Percentiles rank a stretch among this genome's conserved stretches.
Conservation (phyloP, 2,797 vertebrate species). For the Leuciscus waleckii region DNA sequence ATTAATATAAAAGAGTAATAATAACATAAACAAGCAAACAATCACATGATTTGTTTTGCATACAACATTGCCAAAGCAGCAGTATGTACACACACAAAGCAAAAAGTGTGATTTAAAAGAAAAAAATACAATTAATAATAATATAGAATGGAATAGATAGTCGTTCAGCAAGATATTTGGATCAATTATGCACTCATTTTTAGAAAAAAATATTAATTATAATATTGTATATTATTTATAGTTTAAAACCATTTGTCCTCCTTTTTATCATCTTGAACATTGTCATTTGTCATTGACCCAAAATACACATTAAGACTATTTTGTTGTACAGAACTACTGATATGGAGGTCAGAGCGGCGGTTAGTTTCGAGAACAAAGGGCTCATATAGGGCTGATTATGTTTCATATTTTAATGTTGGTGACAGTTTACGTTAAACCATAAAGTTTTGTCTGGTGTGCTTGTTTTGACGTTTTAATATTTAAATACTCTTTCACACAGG, state of each 20-base stretch:
- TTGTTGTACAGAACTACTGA: neutral
- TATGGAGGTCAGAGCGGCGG: neutral
- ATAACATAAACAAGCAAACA: neutral
- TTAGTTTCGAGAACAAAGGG: neutral
- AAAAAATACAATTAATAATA: neutral
- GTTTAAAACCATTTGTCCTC: neutral
- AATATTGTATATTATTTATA: neutral
- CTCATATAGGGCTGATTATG: neutral
- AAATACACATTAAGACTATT: neutral
- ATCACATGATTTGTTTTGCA: neutral
- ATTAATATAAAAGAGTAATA: neutral
- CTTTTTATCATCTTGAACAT: neutral
- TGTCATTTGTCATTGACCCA: neutral
- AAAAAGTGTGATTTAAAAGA: neutral
- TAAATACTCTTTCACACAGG: constrained; percentile 72
- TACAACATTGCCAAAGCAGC: neutral
- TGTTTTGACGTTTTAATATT: neutral
- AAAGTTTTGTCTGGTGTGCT: neutral
- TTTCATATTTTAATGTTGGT: neutral
- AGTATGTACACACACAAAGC: neutral
- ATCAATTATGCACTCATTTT: neutral
- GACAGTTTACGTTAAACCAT: neutral
- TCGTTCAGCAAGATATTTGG: neutral
- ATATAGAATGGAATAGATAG: neutral
- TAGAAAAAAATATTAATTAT: neutral